Conservation (phyloP, 2,888 invertebrate genomes). For the Pseudococcus jackbeardsleyi region DNA sequence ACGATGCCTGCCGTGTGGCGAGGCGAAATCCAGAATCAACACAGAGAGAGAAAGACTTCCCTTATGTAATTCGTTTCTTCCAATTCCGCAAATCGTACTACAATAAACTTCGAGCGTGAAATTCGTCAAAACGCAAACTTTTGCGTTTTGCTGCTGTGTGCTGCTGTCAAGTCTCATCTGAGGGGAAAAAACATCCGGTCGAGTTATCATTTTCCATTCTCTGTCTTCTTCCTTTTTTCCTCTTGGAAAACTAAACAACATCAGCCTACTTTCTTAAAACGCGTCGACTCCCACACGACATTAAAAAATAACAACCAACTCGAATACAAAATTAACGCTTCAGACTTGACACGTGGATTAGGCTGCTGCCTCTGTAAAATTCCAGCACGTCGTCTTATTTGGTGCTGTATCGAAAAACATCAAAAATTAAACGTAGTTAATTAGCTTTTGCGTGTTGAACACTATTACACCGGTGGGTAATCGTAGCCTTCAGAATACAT, state of each 20-base stretch:
- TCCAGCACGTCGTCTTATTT: background rate
- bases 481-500: background rate
- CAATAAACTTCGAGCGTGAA: background rate
- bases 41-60: background rate
- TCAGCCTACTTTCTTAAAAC: background rate
- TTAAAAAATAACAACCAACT: background rate
- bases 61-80: constrained; percentile 17
- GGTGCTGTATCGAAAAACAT: constrained; percentile 19
- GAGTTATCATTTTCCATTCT: constrained; percentile 4
- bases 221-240: background rate
- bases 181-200: constrained; percentile 11
- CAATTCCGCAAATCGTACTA: background rate
- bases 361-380: background rate
- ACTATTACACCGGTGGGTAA: background rate
- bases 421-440: constrained; percentile 46
- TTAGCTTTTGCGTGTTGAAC: constrained; percentile 33
- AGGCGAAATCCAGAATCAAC: background rate
- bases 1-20: background rate
- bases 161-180: background rate
- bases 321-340: constrained; percentile 17
- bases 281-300: constrained; percentile 5
- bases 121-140: constrained; percentile 22
- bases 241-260: background rate
- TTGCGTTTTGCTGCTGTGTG: background rate
- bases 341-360: constrained; percentile 36